Evolutionary conservation across 2,888 invertebrate species (phyloP).

Genomic region (Neocrepidodera transversa): DNA sequence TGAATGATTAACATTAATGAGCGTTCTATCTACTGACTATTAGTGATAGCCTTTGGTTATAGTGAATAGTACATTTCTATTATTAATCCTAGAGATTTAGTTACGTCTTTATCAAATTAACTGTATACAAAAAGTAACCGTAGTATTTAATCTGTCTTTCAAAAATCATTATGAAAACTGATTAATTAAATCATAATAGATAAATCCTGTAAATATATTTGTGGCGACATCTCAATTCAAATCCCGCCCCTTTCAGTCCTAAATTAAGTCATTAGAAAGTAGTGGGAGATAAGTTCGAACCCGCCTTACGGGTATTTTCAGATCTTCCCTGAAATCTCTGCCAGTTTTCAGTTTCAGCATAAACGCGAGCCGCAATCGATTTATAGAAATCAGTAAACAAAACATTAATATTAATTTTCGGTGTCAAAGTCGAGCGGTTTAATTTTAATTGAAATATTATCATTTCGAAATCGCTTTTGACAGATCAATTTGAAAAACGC

Average conservation of each 20-base stretch:
- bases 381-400: constrained; percentile 51
- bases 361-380: constrained; percentile 34
- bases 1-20: too few species aligned
- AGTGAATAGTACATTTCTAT: too few species aligned
- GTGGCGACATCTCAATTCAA: constrained; percentile 26
- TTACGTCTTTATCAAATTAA: too few species aligned
- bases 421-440: constrained; percentile 43
- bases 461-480: constrained; percentile 25
- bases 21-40: too few species aligned
- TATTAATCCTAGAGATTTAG: too few species aligned
- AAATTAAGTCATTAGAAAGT: constrained; percentile 50
- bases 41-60: too few species aligned
- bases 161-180: too few species aligned
- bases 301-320: constrained; percentile 51
- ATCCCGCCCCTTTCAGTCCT: constrained; percentile 50
- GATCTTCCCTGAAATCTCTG: constrained; percentile 51
- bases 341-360: constrained; percentile 50
- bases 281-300: constrained; percentile 44
- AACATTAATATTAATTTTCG: constrained; percentile 57
- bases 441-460: constrained; percentile 29
- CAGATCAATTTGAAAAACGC: constrained; percentile 17
- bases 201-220: too few species aligned
- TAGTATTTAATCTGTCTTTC: too few species aligned
- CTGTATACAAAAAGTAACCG: too few species aligned
- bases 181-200: too few species aligned